phyloP scores from a whole-genome alignment of 2,113 vertebrate genomes.

The Percopsis transmontana region DNA sequence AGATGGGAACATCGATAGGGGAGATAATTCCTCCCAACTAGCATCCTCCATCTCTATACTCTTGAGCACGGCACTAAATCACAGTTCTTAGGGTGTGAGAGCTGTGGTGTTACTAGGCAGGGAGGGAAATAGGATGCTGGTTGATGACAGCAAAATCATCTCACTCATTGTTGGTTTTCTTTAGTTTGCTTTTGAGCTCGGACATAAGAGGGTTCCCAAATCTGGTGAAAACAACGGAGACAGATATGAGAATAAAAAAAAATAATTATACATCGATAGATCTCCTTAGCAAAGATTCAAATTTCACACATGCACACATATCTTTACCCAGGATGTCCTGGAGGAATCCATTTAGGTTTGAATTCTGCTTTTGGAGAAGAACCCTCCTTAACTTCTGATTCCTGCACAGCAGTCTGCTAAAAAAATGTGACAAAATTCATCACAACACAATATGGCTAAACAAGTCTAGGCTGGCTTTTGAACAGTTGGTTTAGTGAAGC shows the following conservation, averaged over 20 bases:
- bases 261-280: neutral
- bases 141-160: neutral
- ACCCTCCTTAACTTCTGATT: conserved; percentile 33
- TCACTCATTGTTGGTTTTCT: conserved; percentile 71
- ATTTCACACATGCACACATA: fast-evolving
- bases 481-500: neutral
- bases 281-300: neutral
- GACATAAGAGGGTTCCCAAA: conserved; percentile 77
- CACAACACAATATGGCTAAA: neutral
- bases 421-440: neutral
- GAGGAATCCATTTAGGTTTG: conserved; percentile 74
- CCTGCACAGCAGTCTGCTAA: conserved; percentile 49
- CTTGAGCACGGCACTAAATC: no score
- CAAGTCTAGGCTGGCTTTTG: no score
- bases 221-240: conserved; percentile 49
- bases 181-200: conserved; percentile 79
- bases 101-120: no score
- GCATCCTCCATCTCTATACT: no score
- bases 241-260: neutral
- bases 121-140: neutral
- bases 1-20: no score
- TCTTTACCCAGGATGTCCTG: conserved; percentile 71
- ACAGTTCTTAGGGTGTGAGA: no score
- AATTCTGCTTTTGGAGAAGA: conserved; percentile 26
- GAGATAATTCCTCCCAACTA: no score